Base-by-base conservation (phyloP, 2,113 vertebrate genomes). In the Oreocharis arfaki region DNA sequence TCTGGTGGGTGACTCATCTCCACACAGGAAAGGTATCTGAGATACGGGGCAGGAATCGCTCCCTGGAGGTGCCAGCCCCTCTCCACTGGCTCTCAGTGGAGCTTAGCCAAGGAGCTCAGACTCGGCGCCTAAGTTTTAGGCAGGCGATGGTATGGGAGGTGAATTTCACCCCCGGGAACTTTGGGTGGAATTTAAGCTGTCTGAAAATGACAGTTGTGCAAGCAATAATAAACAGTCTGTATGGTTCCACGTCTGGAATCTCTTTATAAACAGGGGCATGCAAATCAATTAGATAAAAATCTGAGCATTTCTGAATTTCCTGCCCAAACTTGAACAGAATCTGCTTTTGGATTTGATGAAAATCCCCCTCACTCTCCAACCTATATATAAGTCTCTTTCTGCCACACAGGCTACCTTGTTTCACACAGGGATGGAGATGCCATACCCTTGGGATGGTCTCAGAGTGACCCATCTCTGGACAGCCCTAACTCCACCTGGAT, bases 241-340 rank as follows among this genome's bases (percentile, higher is more conserved):
- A 77, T 84, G 94, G 88, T 67, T 95, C 92, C 69, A 64, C 0
- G 57, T 94, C 95, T 96, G 92, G 90, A 92, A 90, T 90, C 90
- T 95, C 80, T 89, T 87, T 95, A 69, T 82, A 92, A 96, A 94
- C 69, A 87, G 57, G 95, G 56, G 76, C 88, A 96, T 96, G 95
- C 93, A 96, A 96, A 97, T 96, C 85, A 90, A 78, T 96, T 74
- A 96, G 96, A 95, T 97, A 96, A 89, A 95, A 96, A 97, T 96
- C 92, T 90, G 73, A 95, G 82, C 60, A 65, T 83, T 92, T 96
- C 61, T 96, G 86, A 86, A 79, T 71, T 84, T 95, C 93, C 23
- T 97, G 92, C 90, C 88, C 86, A 79, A 94, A 96, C 95, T 92
- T 93, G 95, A 97, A 94, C 44, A 84, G 83, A 94, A 89, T 84